Conservation (phyloP, 2,888 invertebrate species). For the Lasioglossum marginatum region DNA sequence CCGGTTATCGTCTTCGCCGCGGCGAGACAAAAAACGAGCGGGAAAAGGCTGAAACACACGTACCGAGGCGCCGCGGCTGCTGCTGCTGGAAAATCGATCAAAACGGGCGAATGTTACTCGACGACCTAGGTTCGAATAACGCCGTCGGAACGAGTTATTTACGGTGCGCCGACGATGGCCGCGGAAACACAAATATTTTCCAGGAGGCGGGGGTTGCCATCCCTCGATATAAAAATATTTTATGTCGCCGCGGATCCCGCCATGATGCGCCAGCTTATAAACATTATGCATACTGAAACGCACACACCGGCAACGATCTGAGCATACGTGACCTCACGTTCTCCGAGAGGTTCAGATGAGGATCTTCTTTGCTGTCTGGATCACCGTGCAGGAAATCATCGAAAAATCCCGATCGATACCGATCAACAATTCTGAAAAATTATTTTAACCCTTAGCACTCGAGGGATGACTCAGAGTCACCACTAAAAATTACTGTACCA, state of each 20-base stretch:
- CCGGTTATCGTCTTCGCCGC: slow-evolving; percentile 51
- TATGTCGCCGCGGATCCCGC: slow-evolving; percentile 44
- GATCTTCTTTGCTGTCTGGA: slow-evolving; percentile 14
- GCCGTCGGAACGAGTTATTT: slow-evolving; percentile 43
- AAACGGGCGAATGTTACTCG: slow-evolving; percentile 38
- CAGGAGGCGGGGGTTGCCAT: not conserved
- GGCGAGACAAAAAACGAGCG: not conserved
- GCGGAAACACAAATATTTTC: slow-evolving; percentile 52
- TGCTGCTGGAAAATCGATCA: slow-evolving; percentile 35
- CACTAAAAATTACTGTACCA: too few species aligned
- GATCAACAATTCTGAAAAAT: not conserved
- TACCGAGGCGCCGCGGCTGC: not conserved
- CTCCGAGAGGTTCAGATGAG: slow-evolving; percentile 40
- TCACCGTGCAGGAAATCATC: not conserved
- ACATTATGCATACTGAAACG: slow-evolving; percentile 51
- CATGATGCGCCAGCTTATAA: slow-evolving; percentile 49
- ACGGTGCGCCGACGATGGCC: slow-evolving; percentile 33
- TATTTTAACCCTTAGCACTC: too few species aligned
- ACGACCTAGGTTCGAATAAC: slow-evolving; percentile 15
- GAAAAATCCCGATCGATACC: not conserved
- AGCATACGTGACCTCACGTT: slow-evolving; percentile 57
- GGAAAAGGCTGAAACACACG: not conserved
- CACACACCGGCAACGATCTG: not conserved
- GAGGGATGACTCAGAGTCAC: too few species aligned
- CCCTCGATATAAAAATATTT: slow-evolving; percentile 60